Percentiles rank a stretch among this genome's conserved stretches.
These are phyloP conservation scores for Venustaconcha ellipsiformis DNA, from an alignment of 1,140 invertebrate genomes.

Conservation along the genomic window DNA sequence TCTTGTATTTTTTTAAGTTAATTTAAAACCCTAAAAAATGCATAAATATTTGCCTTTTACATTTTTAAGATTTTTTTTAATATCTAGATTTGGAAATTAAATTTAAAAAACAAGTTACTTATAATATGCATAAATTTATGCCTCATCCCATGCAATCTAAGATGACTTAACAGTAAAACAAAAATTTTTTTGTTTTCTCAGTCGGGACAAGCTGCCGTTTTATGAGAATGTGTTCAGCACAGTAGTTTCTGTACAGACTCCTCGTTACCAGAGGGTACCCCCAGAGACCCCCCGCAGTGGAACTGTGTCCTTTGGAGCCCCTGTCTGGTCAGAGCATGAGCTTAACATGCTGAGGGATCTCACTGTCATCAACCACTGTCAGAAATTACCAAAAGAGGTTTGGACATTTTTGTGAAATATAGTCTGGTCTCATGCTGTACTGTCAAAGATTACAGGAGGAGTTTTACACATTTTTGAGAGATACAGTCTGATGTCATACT, in stretches of 20 bases:
- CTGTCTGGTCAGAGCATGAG: slow-evolving; percentile 43
- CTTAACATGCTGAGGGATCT: slow-evolving; percentile 49
- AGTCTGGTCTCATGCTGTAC: slow-evolving; percentile 20
- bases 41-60: too few species aligned
- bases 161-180: too few species aligned
- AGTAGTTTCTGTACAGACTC: slow-evolving; percentile 49
- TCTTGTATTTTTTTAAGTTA: too few species aligned
- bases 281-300: slow-evolving; percentile 12
- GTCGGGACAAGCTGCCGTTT: slow-evolving; percentile 60
- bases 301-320: slow-evolving; percentile 22
- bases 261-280: slow-evolving; percentile 35
- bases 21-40: too few species aligned
- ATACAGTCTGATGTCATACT: too few species aligned
- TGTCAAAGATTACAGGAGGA: too few species aligned
- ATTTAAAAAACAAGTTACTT: background rate
- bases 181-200: slow-evolving; percentile 32
- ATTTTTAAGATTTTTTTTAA: too few species aligned
- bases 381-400: slow-evolving; percentile 21
- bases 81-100: background rate
- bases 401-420: too few species aligned
- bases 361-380: slow-evolving; percentile 34
- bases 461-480: too few species aligned
- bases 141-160: too few species aligned
- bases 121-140: too few species aligned
- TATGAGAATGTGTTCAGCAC: slow-evolving; percentile 63